phyloP scores from a whole-genome alignment of 2,888 invertebrate species.

The Acronicta psi region DNA sequence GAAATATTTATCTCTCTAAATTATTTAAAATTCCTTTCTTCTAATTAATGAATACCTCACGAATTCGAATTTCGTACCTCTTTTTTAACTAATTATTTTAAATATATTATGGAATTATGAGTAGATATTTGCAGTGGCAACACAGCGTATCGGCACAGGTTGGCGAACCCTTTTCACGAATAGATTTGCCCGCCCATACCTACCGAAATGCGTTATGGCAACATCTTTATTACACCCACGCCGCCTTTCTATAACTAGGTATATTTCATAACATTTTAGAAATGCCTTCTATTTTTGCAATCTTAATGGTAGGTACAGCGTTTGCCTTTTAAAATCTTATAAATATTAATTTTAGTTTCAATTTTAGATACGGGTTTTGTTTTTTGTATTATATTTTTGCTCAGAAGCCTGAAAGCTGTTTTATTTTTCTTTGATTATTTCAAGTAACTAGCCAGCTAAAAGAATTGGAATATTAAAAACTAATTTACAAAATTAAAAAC shows the following conservation, averaged over 20 bases:
- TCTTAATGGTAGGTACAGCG: conserved; percentile 30
- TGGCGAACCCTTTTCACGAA: conserved; percentile 61
- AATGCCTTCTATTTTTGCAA: conserved; percentile 25
- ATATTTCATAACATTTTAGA: conserved; percentile 41
- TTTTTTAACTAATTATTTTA: no score
- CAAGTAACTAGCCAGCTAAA: no score
- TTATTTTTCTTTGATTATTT: no score
- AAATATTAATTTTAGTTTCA: conserved; percentile 18
- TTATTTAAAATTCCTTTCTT: not conserved
- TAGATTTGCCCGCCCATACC: conserved; percentile 55
- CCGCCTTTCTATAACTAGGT: conserved; percentile 39
- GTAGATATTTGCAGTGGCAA: conserved; percentile 11
- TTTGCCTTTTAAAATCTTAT: conserved; percentile 39
- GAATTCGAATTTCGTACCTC: no score
- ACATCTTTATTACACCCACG: conserved; percentile 62
- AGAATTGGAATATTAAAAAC: no score
- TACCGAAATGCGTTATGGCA: conserved; percentile 56
- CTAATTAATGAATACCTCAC: no score
- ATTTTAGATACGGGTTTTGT: conserved; percentile 19
- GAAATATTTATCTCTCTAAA: not conserved
- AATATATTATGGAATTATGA: not conserved
- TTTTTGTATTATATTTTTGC: not conserved
- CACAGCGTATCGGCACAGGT: conserved; percentile 37
- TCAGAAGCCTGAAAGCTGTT: not conserved
- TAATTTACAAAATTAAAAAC: no score